Percentiles rank a stretch among this genome's conserved stretches.
Conservation (phyloP, 2,113 vertebrate genomes). For the Callaeas wilsoni region DNA sequence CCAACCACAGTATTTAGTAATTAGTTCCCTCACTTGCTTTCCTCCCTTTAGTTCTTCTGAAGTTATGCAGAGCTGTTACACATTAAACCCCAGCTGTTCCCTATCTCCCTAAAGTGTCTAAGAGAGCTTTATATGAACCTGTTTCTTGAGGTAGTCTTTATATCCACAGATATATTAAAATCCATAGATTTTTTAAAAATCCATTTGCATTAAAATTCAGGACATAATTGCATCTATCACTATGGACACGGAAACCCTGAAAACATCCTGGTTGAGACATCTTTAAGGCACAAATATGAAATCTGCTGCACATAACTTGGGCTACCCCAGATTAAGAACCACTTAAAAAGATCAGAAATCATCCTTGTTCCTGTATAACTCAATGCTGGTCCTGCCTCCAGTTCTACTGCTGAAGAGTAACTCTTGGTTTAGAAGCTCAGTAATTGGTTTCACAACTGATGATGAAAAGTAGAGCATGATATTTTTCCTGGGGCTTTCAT, state of each 20-base stretch:
- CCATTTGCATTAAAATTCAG: neutral
- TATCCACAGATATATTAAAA: neutral
- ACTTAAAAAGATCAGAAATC: neutral
- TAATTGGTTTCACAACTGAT: neutral
- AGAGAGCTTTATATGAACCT: neutral
- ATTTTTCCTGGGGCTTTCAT: constrained; percentile 2
- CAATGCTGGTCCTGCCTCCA: neutral
- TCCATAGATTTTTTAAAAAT: neutral
- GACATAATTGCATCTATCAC: neutral
- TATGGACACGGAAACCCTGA: neutral
- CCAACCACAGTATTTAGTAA: neutral
- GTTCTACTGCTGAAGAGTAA: neutral
- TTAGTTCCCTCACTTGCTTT: neutral
- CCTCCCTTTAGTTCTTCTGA: neutral
- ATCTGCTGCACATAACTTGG: neutral
- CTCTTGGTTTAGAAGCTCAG: neutral
- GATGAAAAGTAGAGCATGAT: neutral
- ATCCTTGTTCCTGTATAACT: neutral
- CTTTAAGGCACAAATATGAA: neutral
- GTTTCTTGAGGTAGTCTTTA: neutral
- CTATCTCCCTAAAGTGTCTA: neutral
- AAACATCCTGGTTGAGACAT: neutral
- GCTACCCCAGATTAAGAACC: neutral
- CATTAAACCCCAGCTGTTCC: neutral
- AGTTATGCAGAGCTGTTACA: neutral